Conservation (phyloP, 2,113 vertebrate genomes). For the Tachysurus vachellii region DNA sequence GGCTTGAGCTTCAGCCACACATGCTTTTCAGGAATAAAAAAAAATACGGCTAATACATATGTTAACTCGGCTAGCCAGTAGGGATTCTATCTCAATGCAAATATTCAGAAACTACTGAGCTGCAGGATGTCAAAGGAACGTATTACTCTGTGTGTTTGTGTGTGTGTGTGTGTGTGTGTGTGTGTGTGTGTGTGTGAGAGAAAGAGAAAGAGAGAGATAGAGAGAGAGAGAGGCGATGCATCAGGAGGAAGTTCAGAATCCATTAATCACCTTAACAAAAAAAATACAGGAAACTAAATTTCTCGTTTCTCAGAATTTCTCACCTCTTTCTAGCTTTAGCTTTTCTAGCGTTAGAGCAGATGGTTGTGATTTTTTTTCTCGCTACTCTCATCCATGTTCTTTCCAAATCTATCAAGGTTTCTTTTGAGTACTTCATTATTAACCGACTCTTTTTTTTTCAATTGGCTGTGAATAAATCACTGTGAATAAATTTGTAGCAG, state of each 20-base stretch:
- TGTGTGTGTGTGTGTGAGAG: no score
- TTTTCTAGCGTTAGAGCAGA: no score
- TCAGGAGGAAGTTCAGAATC: conserved; percentile 9
- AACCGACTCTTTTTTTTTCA: no score
- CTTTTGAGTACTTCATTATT: no score
- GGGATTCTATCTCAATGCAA: neutral
- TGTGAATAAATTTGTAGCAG: no score
- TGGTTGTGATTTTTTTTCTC: no score
- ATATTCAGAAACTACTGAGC: neutral
- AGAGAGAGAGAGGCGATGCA: neutral
- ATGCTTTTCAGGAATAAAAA: neutral
- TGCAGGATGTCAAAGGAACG: neutral
- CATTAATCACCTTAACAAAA: conserved; percentile 11
- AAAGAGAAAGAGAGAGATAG: no score
- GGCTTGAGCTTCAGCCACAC: neutral
- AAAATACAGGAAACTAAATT: neutral
- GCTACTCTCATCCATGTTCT: no score
- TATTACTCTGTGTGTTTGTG: neutral
- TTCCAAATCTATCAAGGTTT: no score
- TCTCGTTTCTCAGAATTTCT: neutral
- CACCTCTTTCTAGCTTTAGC: no score
- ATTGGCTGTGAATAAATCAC: no score
- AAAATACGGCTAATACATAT: neutral
- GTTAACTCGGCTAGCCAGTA: neutral
- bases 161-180: neutral